phyloP scores from a whole-genome alignment of 2,888 invertebrate genomes.

The Augiades crinisus region DNA sequence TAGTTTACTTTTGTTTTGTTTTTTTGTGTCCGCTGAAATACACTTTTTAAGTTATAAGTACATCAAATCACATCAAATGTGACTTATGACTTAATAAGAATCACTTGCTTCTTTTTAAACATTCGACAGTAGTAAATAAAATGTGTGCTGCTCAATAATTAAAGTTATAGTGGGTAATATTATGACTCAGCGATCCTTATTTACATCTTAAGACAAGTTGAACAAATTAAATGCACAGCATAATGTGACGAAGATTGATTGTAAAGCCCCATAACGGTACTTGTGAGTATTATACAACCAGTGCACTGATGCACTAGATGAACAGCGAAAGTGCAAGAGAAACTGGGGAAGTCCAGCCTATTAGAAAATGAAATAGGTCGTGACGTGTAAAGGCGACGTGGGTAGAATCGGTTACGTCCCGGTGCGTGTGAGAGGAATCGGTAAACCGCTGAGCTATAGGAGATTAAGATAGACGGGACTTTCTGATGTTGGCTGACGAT shows the following conservation, averaged over 20 bases:
- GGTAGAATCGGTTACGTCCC: slow-evolving; percentile 25
- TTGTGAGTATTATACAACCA: slow-evolving; percentile 12
- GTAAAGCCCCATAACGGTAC: background rate
- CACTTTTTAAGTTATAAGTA: too few species aligned
- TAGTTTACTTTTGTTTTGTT: background rate
- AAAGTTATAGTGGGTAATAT: too few species aligned
- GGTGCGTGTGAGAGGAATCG: slow-evolving; percentile 33
- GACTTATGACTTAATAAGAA: too few species aligned
- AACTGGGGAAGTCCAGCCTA: slow-evolving; percentile 50
- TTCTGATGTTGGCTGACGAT: slow-evolving; percentile 14
- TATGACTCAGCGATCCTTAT: too few species aligned
- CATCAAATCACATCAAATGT: too few species aligned
- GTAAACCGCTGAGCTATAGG: slow-evolving; percentile 33
- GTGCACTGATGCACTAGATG: slow-evolving; percentile 24
- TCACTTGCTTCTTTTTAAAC: too few species aligned
- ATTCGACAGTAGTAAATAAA: too few species aligned
- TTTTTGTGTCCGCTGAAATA: background rate
- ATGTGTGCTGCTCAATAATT: too few species aligned
- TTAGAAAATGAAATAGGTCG: slow-evolving; percentile 41
- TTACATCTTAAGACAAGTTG: too few species aligned
- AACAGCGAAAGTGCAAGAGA: slow-evolving; percentile 44
- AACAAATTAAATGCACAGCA: too few species aligned
- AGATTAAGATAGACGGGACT: slow-evolving; percentile 17
- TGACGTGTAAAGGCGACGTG: slow-evolving; percentile 33
- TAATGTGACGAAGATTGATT: background rate